Evolutionary conservation across 2,888 invertebrate genomes (phyloP).

Genomic region (Heteromyza rotundicornis): DNA sequence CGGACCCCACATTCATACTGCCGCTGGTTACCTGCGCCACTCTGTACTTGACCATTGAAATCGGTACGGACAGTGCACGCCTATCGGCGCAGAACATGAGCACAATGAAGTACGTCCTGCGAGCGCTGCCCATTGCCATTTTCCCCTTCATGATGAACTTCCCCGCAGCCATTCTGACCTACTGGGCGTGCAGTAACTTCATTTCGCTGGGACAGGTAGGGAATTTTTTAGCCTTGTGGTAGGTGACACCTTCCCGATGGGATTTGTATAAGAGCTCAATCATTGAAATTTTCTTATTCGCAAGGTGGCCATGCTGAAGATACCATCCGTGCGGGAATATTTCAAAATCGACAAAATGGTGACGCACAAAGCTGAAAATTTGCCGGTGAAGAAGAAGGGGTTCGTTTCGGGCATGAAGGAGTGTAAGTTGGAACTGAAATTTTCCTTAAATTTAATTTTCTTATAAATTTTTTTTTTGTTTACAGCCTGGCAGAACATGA

Average conservation of each 20-base stretch:
- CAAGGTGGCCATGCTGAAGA: constrained; percentile 73
- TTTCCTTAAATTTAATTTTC: background rate
- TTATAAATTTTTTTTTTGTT: too few relatives aligned
- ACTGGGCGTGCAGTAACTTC: constrained; percentile 89
- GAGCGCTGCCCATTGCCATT: constrained; percentile 78
- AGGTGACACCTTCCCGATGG: too few relatives aligned
- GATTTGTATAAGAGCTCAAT: too few relatives aligned
- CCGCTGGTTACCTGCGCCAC: constrained; percentile 87
- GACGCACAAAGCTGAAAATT: constrained; percentile 65
- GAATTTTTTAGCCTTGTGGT: background rate
- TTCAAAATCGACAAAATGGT: constrained; percentile 76
- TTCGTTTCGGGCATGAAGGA: constrained; percentile 82
- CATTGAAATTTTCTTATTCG: background rate
- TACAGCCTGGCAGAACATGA: constrained; percentile 82
- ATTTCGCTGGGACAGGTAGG: constrained; percentile 80
- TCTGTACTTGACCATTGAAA: constrained; percentile 79
- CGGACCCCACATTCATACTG: constrained; percentile 87
- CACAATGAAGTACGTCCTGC: constrained; percentile 75
- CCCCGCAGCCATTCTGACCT: constrained; percentile 85
- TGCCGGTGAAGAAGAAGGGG: constrained; percentile 76
- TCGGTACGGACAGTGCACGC: constrained; percentile 79
- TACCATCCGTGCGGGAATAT: constrained; percentile 75
- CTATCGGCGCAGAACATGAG: constrained; percentile 73
- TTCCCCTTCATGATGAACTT: constrained; percentile 88
- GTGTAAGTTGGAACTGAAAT: constrained; percentile 66